Percentiles rank a stretch among this genome's conserved stretches.
Evolutionary conservation across 2,888 invertebrate species (phyloP).

Genomic region (Osmoderma eremita): DNA sequence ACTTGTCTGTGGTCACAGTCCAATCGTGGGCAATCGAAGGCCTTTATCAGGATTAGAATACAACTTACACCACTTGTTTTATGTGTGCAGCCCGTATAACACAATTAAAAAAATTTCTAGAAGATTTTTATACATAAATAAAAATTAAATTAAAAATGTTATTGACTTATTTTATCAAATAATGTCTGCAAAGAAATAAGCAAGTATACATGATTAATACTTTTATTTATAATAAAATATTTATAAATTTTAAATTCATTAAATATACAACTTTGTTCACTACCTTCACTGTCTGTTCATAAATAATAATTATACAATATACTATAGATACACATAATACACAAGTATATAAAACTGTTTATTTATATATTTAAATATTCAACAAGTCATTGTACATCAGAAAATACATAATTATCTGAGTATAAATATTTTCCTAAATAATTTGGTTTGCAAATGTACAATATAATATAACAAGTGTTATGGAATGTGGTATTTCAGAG

Average conservation of each 20-base stretch:
- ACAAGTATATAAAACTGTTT: constrained; percentile 30
- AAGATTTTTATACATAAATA: no score
- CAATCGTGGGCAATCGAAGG: no score
- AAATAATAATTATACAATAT: constrained; percentile 34
- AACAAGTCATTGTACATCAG: background rate
- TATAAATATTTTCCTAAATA: background rate
- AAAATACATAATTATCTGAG: constrained; percentile 9
- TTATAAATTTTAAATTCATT: constrained; percentile 37
- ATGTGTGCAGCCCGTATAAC: no score
- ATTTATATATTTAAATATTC: constrained; percentile 6
- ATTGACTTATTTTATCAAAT: no score
- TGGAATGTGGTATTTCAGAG: constrained; percentile 24
- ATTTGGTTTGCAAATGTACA: constrained; percentile 17
- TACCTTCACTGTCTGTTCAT: constrained; percentile 42
- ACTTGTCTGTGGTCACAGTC: no score
- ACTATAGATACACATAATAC: constrained; percentile 29
- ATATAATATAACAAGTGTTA: constrained; percentile 21
- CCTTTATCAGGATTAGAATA: no score
- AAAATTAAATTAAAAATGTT: no score
- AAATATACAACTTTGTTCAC: constrained; percentile 40
- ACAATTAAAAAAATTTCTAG: no score
- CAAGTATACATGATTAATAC: background rate
- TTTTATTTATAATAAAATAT: constrained; percentile 36
- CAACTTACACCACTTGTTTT: no score
- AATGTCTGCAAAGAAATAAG: no score